Evolutionary conservation across 2,113 vertebrate genomes (phyloP), one percentile per base, ranked within the genome.

Genomic region (Cathartes aura): DNA sequence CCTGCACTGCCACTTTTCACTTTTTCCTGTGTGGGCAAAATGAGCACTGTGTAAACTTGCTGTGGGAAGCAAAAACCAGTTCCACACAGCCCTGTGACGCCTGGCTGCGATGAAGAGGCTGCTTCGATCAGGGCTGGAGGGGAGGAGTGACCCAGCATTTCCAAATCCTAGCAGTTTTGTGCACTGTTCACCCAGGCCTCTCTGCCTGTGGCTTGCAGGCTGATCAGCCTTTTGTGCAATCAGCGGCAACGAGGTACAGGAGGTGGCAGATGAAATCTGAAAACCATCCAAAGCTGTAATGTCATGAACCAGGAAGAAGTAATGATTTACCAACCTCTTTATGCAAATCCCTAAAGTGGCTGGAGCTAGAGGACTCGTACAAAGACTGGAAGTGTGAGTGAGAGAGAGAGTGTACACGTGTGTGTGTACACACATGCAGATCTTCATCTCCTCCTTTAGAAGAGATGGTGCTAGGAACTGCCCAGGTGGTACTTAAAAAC

Each of bases 271-370:
- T 75, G 94, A 85, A 97, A 97, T 97, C 95, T 97, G 97, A 98
- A 97, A 97, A 45, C 23, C 78, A 97, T 93, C 97, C 90, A 95
- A 78, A 94, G 93, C 93, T 60, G 50, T 38, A 89, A 32, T 95
- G 97, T 95, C 98, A 96, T 5, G 97, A 98, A 98, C 98, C 97
- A 97, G 98, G 98, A 98, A 98, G 94, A 72, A 97, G 93, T 83
- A 95, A 95, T 60, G 79, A 96, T 96, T 98, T 97, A 97, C 84
- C 92, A 88, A 82, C 58, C 63, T 97, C 88, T 92, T 89, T 95
- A 98, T 98, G 98, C 98, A 98, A 98, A 98, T 97, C 84, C 87
- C 83, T n/a, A 1, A 66, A 90, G 87, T 74, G 96, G 90, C 96
- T 74, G 70, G 63, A 96, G 97, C 90, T 84, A 42, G 91, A 97